phyloP scores from a whole-genome alignment of 2,888 invertebrate species.

The Ctena decussata region DNA sequence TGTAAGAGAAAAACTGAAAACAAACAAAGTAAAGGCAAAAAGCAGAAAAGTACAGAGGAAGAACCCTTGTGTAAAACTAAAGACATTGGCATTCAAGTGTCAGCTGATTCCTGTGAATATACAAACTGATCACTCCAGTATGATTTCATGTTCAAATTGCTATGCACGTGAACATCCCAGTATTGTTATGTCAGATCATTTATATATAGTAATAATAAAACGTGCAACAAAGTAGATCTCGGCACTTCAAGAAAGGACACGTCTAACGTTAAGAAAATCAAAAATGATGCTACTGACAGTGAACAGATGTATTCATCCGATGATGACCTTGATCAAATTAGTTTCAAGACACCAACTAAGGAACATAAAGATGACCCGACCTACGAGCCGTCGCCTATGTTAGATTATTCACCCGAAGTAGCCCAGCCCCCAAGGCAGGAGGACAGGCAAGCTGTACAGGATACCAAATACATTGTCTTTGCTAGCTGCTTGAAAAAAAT shows the following conservation, averaged over 20 bases:
- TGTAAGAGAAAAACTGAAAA: background rate
- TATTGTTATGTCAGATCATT: background rate
- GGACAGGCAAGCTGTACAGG: background rate
- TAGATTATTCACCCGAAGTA: background rate
- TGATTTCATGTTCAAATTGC: background rate
- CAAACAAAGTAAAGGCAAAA: background rate
- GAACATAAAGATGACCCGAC: background rate
- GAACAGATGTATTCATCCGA: background rate
- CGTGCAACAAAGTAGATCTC: background rate
- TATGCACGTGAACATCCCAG: background rate
- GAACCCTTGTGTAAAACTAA: background rate
- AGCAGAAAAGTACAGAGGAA: background rate
- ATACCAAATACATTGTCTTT: background rate
- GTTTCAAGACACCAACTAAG: background rate
- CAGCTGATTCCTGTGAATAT: background rate
- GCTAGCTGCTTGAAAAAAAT: background rate
- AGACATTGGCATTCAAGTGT: background rate
- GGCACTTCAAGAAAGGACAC: background rate
- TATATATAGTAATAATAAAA: background rate
- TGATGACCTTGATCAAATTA: background rate
- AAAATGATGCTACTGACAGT: background rate
- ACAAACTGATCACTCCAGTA: background rate
- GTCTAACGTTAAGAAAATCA: background rate
- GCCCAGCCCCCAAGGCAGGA: background rate
- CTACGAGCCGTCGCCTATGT: background rate